Evolutionary conservation across 2,888 invertebrate genomes (phyloP), one percentile per base, ranked within the genome.

Genomic region (Spisula solida): DNA sequence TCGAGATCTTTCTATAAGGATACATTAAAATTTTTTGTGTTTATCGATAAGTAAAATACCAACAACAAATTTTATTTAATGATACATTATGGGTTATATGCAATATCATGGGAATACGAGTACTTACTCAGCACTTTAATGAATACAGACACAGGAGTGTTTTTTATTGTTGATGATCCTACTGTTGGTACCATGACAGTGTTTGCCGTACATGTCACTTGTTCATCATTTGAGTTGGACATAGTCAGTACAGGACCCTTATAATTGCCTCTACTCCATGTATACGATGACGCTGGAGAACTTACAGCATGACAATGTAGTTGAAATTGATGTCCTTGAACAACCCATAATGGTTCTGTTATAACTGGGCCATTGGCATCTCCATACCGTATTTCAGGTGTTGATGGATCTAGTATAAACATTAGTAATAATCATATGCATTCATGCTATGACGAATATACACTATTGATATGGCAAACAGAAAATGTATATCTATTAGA

Each of bases 281-380:
- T 66, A 25, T 66, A 66, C 0, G 60, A 10, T 10, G 60, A 66
- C 25, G 20, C 25, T 66, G 25, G 60, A 25, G 25, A 66, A 66
- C 60, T 66, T 25, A 25, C 60, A 66, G 60, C 25, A 66, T 66
- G 60, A 66, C 60, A 66, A 66, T 66, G 60, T 66, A 66, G 60
- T 25, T 20, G 12, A 25, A 66, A 66, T 25, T 2, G 20, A 10
- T 66, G 60, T 25, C 25, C n/a, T 66, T 25, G 20, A 25, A 66
- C 60, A 66, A 66, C 60, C 12, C 4, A 12, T 10, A 66, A 66
- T 25, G n/a, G 25, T 66, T 25, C 60, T n/a, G n/a, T 66, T 10
- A 66, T 25, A 5, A 66, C 60, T 25, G n/a, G 60, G 25, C 60
- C 60, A 66, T 25, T 66, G n/a, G 1, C 60, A 25, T 66, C 25